Evolutionary conservation across 2,888 invertebrate species (phyloP).

Genomic region (Melanargia galathea): DNA sequence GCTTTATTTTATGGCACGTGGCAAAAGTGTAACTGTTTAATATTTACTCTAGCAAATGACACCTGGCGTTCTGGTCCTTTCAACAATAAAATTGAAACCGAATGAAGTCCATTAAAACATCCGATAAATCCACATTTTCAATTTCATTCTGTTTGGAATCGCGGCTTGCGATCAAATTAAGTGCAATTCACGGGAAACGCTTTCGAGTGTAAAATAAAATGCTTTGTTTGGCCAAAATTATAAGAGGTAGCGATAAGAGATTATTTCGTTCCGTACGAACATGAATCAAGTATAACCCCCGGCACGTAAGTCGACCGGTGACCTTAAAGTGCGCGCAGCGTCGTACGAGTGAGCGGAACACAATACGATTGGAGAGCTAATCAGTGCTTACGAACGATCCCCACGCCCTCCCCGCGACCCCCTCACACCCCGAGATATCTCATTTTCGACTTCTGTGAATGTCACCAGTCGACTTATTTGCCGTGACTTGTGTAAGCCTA

Average conservation of each 20-base stretch:
- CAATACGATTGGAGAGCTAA: too few relatives aligned
- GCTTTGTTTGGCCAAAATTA: slow-evolving; percentile 32
- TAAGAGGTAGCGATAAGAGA: slow-evolving; percentile 17
- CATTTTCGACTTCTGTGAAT: too few relatives aligned
- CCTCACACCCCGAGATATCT: too few relatives aligned
- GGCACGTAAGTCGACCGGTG: too few relatives aligned
- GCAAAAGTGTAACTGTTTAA: background rate
- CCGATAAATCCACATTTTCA: slow-evolving; percentile 48
- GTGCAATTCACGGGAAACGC: slow-evolving; percentile 44
- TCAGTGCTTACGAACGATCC: too few relatives aligned
- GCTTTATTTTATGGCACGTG: background rate
- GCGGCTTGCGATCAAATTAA: slow-evolving; percentile 47
- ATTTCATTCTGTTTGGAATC: slow-evolving; percentile 46
- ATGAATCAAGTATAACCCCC: too few relatives aligned
- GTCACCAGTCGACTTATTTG: too few relatives aligned
- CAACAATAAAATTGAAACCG: slow-evolving; percentile 11
- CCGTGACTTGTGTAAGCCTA: too few relatives aligned
- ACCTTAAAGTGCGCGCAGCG: too few relatives aligned
- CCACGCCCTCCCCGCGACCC: too few relatives aligned
- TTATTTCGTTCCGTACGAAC: too few relatives aligned
- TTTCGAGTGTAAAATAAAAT: slow-evolving; percentile 45
- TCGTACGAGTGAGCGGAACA: too few relatives aligned
- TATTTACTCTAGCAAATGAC: slow-evolving; percentile 7
- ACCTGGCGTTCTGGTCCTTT: background rate
- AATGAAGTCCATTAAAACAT: slow-evolving; percentile 32